Percentiles rank a stretch among this genome's conserved stretches.
phyloP scores from a whole-genome alignment of 2,113 vertebrate genomes.

The Rhombomys opimus region DNA sequence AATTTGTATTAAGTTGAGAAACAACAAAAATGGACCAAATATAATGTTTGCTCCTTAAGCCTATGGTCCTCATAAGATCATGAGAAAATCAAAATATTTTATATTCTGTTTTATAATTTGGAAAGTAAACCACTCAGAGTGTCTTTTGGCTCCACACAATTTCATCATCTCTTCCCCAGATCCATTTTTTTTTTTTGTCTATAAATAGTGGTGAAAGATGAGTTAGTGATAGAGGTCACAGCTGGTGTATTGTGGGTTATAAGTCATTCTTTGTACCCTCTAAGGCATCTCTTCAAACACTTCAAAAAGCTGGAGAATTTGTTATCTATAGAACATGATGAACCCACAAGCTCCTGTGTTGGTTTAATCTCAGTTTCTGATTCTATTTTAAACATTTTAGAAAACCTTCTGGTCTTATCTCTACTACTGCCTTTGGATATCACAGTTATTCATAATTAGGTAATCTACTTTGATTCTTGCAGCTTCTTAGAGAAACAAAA shows the following conservation, averaged over 20 bases:
- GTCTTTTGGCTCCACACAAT: neutral
- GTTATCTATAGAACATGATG: neutral
- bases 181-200: neutral
- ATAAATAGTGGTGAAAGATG: too few relatives aligned
- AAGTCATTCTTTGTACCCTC: neutral
- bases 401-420: neutral
- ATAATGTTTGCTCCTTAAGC: neutral
- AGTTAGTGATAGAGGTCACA: too few relatives aligned
- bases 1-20: neutral
- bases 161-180: neutral
- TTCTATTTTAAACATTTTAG: neutral
- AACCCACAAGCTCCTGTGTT: neutral
- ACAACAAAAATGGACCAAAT: constrained; percentile 21
- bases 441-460: neutral
- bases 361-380: neutral
- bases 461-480: neutral
- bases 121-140: neutral
- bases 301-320: neutral
- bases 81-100: neutral
- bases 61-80: neutral
- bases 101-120: neutral
- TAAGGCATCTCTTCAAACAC: neutral
- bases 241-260: neutral
- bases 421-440: neutral
- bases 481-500: neutral